Evolutionary conservation across 1,140 invertebrate genomes (phyloP).

Genomic region (Thaumetopoea pityocampa): DNA sequence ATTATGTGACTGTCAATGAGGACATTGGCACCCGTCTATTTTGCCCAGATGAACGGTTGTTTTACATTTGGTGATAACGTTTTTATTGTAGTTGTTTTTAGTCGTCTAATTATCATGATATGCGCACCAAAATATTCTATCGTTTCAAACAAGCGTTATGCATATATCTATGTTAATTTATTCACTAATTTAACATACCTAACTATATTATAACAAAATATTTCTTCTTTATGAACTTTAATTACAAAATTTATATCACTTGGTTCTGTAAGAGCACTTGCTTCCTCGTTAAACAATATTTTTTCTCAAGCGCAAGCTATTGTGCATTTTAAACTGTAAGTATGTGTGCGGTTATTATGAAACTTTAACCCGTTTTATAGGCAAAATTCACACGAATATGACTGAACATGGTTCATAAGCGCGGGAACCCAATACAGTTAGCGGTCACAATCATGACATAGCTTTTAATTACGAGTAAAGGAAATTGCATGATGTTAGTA

Average conservation of each 20-base stretch:
- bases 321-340: conserved; percentile 7
- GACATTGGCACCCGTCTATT: background rate
- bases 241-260: background rate
- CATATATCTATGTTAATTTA: too few species aligned
- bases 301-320: background rate
- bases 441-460: conserved; percentile 13
- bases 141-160: too few species aligned
- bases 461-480: conserved; percentile 14
- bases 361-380: conserved; percentile 11
- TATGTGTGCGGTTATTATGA: conserved; percentile 12
- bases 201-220: too few species aligned
- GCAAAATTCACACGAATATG: conserved; percentile 21
- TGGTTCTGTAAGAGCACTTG: background rate
- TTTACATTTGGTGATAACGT: too few species aligned
- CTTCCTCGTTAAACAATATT: background rate
- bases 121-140: too few species aligned
- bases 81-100: too few species aligned
- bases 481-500: conserved; percentile 3
- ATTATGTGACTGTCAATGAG: conserved; percentile 4
- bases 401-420: conserved; percentile 12
- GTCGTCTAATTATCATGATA: too few species aligned
- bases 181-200: too few species aligned
- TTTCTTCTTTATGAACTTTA: background rate
- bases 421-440: conserved; percentile 25
- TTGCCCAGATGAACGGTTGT: conserved; percentile 1